Evolutionary conservation across 2,797 vertebrate species (phyloP).

Genomic region (Muscicapa striata): DNA sequence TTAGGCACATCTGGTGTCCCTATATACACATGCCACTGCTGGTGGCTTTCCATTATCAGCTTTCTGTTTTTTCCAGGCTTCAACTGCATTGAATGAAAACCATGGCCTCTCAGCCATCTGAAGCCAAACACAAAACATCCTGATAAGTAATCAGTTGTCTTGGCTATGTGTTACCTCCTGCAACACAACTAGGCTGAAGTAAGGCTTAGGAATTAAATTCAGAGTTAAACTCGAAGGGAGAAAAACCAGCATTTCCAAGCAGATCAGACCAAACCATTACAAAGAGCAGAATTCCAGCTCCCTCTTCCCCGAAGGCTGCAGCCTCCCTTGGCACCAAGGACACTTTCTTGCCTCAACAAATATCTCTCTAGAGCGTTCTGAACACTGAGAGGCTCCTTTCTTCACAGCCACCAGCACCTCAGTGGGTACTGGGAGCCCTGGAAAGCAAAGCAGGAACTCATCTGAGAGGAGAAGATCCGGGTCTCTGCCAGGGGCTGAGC

Average conservation of each 20-base stretch:
- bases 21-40: neutral
- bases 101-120: neutral
- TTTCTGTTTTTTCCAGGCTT: neutral
- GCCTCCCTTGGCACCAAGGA: neutral
- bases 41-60: neutral
- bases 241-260: neutral
- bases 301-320: neutral
- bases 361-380: accelerated
- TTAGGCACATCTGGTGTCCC: neutral
- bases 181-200: neutral
- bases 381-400: neutral
- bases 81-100: neutral
- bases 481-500: neutral
- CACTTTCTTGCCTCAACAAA: neutral
- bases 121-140: neutral
- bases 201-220: neutral
- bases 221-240: neutral
- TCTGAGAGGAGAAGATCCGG: neutral
- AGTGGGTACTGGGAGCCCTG: neutral
- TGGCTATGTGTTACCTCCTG: neutral
- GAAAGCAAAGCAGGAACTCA: neutral
- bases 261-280: neutral
- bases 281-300: neutral
- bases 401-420: neutral
- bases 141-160: neutral